A percentile compares a stretch with the other conserved stretches of the same genome.
These are phyloP conservation scores for Bradypodion pumilum DNA, from an alignment of 2,797 vertebrate species.

Conservation along the genomic window DNA sequence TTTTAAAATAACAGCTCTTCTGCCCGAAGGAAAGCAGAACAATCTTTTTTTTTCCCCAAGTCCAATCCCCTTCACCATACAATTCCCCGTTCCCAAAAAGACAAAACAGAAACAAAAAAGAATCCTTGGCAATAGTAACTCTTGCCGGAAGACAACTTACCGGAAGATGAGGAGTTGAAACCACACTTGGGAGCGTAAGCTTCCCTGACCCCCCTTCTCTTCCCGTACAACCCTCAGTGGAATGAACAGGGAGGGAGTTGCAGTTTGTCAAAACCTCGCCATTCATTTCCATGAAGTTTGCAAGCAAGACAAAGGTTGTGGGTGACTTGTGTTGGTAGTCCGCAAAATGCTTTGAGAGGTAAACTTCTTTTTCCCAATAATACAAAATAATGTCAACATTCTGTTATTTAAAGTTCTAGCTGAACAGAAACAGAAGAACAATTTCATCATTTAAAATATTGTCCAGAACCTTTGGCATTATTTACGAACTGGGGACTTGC, in stretches of 20 bases:
- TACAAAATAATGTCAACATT: conserved; percentile 64
- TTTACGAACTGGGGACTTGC: conserved; percentile 50
- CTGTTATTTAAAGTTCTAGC: conserved; percentile 56
- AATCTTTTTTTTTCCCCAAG: conserved; percentile 72
- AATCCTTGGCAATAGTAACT: conserved; percentile 83
- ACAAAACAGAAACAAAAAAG: conserved; percentile 74
- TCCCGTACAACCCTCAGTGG: not conserved
- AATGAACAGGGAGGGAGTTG: conserved; percentile 6
- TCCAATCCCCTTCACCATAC: conserved; percentile 52
- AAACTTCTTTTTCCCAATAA: conserved; percentile 70
- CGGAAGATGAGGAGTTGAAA: conserved; percentile 70
- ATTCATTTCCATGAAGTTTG: conserved; percentile 2
- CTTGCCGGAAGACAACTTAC: conserved; percentile 78
- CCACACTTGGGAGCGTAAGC: conserved; percentile 40
- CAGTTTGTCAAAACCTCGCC: not conserved
- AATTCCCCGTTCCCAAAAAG: conserved; percentile 52
- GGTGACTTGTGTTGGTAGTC: conserved; percentile 35
- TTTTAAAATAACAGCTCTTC: conserved; percentile 73
- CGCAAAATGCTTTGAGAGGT: conserved; percentile 68
- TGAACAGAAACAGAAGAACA: conserved; percentile 28
- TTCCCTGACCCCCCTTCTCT: not conserved
- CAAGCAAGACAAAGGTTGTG: not conserved
- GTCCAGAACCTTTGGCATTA: conserved; percentile 58
- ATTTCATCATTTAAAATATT: conserved; percentile 61
- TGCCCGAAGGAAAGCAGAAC: conserved; percentile 71